Evolutionary conservation across 2,113 vertebrate species (phyloP), one percentile per base, ranked within the genome.

Genomic region (Centropristis striata): DNA sequence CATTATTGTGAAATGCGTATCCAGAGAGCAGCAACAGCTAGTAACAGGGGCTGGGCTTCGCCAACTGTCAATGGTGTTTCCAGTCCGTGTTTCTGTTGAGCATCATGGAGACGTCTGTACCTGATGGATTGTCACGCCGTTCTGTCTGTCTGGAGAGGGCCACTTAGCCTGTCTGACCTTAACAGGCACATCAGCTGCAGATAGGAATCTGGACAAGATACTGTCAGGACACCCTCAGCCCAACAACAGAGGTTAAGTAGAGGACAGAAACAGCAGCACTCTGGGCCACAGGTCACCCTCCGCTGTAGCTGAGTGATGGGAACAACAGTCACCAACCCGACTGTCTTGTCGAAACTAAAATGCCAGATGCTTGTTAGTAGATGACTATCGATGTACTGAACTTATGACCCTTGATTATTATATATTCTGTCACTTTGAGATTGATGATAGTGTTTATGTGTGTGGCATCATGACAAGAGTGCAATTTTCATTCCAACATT

Each of bases 221-320:
- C 15, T 59, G 65, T 67, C 59, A 60, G 46, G 47, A 39, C 28
- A 47, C 7, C 36, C 25, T 21, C 42, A 58, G 16, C 21, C 25
- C 20, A 12, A 51, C 5, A 47, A 44, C 75, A 18, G 39, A 46
- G 71, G 79, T 71, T 64, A n/a, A n/a, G 64, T 11, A 18, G 71
- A 69, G 76, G 66, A 28, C 69, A 50, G 51, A 8, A 5, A 50
- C 36, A 61, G 10, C 25, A 51, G 67, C 60, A 37, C 57, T 20
- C 7, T n/a, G 49, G 69, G 64, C 51, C 74, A 37, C 28, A 61
- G 20, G 20, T 32, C 58, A 27, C 16, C 27, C 27, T 27, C 18
- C 42, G 18, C 54, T 59, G 42, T 75, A 23, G 54, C 41, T 12
- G 41, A 71, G 65, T 36, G 32, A 51, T 44, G 36, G 16, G 27